Evolutionary conservation across 2,888 invertebrate species (phyloP), one percentile per base, ranked within the genome.

Genomic region (Argyra leucocephala): DNA sequence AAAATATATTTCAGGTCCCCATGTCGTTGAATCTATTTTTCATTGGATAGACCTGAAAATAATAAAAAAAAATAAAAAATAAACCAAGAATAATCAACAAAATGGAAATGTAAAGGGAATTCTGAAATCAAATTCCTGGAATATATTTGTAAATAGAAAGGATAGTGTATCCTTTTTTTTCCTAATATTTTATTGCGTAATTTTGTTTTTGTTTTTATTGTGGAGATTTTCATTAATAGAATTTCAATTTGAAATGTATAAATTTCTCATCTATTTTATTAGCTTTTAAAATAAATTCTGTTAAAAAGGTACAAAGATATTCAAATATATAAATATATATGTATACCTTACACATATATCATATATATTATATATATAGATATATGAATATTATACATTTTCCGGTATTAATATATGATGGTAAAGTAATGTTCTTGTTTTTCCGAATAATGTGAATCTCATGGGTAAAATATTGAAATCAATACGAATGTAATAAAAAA

Each of bases 161-260:
- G 7, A 48, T 48, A 48, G 37, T 18, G n/a, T 48, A 18, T 48
- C 48, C 48, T 48, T 48, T 18, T 48, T 48, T 48, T 48, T 48
- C n/a, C 18, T 48, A 18, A 18, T 48, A 9, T 37, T n/a, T 37
- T 5, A 3, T 37, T 37, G 5, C 12, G 26, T 26, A 7, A 10
- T 48, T 48, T 48, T 48, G n/a, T 48, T 48, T 48, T 18, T 9
- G 12, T 48, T 48, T 48, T n/a, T 48, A 18, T n/a, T n/a, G 2
- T 15, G 18, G 18, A 48, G 48, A 15, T 48, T 48, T 48, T 48
- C 48, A 48, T 48, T 48, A 48, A 48, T 48, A 48, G 48, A 48
- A 48, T 48, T 48, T 48, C 48, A 48, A 48, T 48, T 48, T 48
- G 48, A 48, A 48, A 48, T 48, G 48, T 48, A 48, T 48, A 48